Evolutionary conservation across 2,888 invertebrate species (phyloP).

Genomic region (Bembecia ichneumoniformis): DNA sequence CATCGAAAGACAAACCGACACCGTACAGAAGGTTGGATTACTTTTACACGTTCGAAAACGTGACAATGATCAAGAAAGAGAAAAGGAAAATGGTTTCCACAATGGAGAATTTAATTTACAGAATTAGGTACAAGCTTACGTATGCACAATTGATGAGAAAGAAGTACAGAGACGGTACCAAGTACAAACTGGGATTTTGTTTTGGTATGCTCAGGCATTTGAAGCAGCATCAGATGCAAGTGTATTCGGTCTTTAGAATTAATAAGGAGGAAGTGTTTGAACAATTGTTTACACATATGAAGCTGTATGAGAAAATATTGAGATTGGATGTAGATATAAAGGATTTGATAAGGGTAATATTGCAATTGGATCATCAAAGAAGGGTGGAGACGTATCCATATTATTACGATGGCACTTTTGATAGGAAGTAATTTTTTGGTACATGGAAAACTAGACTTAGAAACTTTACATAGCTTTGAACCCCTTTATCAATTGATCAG

Average conservation of each 20-base stretch:
- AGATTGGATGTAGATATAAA: slow-evolving; percentile 23
- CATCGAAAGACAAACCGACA: neutral
- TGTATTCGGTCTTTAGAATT: slow-evolving; percentile 12
- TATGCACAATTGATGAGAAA: slow-evolving; percentile 22
- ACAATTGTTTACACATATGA: slow-evolving; percentile 15
- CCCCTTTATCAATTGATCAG: too few species aligned
- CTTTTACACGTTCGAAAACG: neutral
- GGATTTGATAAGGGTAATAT: slow-evolving; percentile 15
- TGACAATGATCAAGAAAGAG: slow-evolving; percentile 5
- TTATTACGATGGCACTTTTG: neutral
- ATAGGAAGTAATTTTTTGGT: too few species aligned
- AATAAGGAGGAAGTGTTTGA: neutral
- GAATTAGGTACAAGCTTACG: slow-evolving; percentile 25
- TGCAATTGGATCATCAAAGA: slow-evolving; percentile 6
- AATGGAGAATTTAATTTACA: slow-evolving; percentile 33
- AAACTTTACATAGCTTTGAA: too few species aligned
- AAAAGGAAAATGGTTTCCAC: slow-evolving; percentile 11
- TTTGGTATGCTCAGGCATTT: slow-evolving; percentile 21
- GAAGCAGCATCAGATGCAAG: slow-evolving; percentile 20
- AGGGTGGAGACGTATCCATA: neutral
- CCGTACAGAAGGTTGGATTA: neutral
- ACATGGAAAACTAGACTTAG: too few species aligned
- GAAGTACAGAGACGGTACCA: slow-evolving; percentile 17
- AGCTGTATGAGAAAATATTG: slow-evolving; percentile 24
- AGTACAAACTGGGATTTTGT: slow-evolving; percentile 29